These are phyloP conservation scores for Ceryle rudis DNA, from an alignment of 2,797 vertebrate species.

Conservation along the genomic window DNA sequence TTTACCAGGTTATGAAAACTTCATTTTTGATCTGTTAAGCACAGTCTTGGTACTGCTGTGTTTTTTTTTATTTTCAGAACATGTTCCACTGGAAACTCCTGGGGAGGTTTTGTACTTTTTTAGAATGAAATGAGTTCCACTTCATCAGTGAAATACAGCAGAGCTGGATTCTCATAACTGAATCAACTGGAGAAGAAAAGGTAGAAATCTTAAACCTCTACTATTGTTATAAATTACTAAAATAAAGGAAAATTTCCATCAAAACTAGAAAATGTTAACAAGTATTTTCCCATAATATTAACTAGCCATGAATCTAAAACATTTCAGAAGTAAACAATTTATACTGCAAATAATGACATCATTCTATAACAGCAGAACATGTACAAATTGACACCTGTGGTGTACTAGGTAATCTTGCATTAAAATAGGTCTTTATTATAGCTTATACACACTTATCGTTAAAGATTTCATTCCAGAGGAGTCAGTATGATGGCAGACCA, in stretches of 20 bases:
- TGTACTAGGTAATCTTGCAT: background rate
- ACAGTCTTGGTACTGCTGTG: background rate
- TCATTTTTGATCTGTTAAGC: background rate
- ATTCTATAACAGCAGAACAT: background rate
- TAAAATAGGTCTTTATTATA: background rate
- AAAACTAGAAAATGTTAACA: background rate
- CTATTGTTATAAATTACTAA: background rate
- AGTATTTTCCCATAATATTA: background rate
- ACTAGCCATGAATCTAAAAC: background rate
- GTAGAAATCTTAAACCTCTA: background rate
- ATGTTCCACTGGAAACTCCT: background rate
- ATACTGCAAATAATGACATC: background rate
- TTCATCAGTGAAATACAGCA: background rate
- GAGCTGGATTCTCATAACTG: background rate
- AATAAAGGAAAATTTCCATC: background rate
- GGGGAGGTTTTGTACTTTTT: background rate
- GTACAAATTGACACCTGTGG: background rate
- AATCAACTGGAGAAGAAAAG: background rate
- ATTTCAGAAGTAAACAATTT: background rate
- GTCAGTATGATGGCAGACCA: background rate
- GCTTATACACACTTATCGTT: background rate
- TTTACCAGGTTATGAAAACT: background rate
- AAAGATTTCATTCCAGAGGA: background rate
- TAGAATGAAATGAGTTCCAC: background rate
- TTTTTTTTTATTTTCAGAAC: background rate